phyloP scores from a whole-genome alignment of 2,888 invertebrate species.

The Palloptera scutellata region DNA sequence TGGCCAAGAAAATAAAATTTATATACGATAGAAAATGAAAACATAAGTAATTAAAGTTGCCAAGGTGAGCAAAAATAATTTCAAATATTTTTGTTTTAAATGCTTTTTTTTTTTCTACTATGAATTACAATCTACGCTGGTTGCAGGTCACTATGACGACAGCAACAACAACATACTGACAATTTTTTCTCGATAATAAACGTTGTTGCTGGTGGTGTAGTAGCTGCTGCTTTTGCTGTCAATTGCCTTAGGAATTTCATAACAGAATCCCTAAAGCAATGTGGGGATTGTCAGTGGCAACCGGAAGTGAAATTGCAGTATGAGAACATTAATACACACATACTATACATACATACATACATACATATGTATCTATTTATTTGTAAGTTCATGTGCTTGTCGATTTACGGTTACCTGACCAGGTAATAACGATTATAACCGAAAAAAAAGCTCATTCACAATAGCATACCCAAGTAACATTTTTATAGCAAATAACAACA shows the following conservation, averaged over 20 bases:
- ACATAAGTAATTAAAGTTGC: too few species aligned
- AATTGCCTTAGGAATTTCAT: constrained; percentile 38
- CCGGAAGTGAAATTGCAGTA: constrained; percentile 35
- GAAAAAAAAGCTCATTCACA: constrained; percentile 18
- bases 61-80: too few species aligned
- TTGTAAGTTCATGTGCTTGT: too few species aligned
- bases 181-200: background rate
- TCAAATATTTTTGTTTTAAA: too few species aligned
- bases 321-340: too few species aligned
- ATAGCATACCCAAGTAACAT: constrained; percentile 10
- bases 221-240: constrained; percentile 24
- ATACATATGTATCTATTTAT: too few species aligned
- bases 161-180: background rate
- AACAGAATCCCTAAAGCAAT: constrained; percentile 34
- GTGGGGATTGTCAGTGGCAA: constrained; percentile 41
- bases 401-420: too few species aligned
- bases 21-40: too few species aligned
- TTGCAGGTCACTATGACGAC: constrained; percentile 17
- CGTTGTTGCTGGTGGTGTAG: background rate
- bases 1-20: too few species aligned
- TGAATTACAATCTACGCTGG: background rate
- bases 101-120: background rate
- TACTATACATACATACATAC: too few species aligned
- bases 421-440: background rate
- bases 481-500: constrained; percentile 15